These are phyloP conservation scores for Aethes cnicana DNA, from an alignment of 2,888 invertebrate genomes.

Conservation along the genomic window DNA sequence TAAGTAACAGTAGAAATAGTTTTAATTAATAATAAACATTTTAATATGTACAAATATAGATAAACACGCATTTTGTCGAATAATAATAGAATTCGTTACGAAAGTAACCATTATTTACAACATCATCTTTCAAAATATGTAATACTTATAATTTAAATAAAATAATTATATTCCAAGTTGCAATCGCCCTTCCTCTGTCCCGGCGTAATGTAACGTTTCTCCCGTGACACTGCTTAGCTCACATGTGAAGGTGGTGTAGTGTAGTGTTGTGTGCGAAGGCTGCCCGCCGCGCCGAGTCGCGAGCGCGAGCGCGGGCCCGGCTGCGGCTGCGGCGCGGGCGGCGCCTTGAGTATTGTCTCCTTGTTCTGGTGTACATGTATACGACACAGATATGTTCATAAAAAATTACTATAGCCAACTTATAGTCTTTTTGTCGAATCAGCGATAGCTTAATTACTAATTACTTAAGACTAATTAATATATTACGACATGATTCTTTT, in stretches of 20 bases:
- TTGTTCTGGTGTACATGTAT: conserved; percentile 71
- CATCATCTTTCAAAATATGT: conserved; percentile 48
- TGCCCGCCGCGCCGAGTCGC: not conserved
- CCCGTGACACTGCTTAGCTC: no score
- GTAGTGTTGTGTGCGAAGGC: not conserved
- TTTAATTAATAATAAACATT: conserved; percentile 52
- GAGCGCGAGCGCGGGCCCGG: not conserved
- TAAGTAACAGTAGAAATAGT: conserved; percentile 70
- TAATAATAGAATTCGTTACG: conserved; percentile 15
- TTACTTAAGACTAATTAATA: conserved; percentile 59
- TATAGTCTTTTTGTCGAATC: conserved; percentile 81
- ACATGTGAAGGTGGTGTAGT: not conserved
- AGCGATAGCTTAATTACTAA: conserved; percentile 71
- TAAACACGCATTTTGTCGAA: conserved; percentile 65
- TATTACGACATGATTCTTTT: conserved; percentile 61
- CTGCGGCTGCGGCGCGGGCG: conserved; percentile 37
- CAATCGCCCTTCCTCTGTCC: conserved; percentile 32
- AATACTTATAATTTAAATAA: conserved; percentile 65
- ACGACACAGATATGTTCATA: conserved; percentile 79
- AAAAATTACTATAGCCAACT: conserved; percentile 75
- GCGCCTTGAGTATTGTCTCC: conserved; percentile 72
- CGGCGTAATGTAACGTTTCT: no score
- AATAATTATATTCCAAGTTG: conserved; percentile 78
- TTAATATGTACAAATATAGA: conserved; percentile 72
- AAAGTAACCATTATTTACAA: conserved; percentile 57